Base-by-base conservation (phyloP, 2,113 vertebrate genomes). In the Platanista minor region DNA sequence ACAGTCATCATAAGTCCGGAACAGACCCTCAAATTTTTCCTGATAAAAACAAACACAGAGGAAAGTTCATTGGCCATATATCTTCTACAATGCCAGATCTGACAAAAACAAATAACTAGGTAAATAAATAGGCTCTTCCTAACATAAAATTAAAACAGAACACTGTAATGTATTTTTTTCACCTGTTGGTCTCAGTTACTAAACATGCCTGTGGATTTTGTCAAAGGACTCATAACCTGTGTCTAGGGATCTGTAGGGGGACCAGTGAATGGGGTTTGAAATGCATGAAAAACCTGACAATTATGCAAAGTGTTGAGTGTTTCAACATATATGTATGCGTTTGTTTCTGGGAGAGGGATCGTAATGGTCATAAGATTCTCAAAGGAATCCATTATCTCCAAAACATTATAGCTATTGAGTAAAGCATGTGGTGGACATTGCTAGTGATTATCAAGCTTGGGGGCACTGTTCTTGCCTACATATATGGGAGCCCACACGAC, bases 21-120 rank as follows among this genome's bases (percentile, higher is more conserved):
- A 99, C 46, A 99, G 98, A 41, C 98, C 98, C 97, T 99, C 99
- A 67, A 99, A 99, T 96, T 99, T 99, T 85, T 99, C 99, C 99
- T 99, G 98, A 95, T 94, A 69, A 93, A 96, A 78, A 94, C 39
- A 96, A 96, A 97, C 71, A 97, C 43, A 98, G 95, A 98, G 8
- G 13, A 94, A 98, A 97, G 95, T 93, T 46, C 78, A 27, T 46
- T 95, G 93, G 90, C 29, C 90, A 89, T 0, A 9, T 21, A n/a
- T 80, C n/a, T 49, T 15, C 2, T 2, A 23, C 0, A 20, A 72
- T 89, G 54, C n/a, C 33, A 75, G 11, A 20, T n/a, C 72, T 61
- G 49, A 66, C 29, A 33, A 43, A 89, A 74, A 41, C 18, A 90
- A 72, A 61, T 7, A 59, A 31, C 11, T 29, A 62, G 62, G 72